A percentile compares a stretch with the other conserved stretches of the same genome.
Conservation (phyloP, 2,797 vertebrate species). For the Caiman crocodilus region DNA sequence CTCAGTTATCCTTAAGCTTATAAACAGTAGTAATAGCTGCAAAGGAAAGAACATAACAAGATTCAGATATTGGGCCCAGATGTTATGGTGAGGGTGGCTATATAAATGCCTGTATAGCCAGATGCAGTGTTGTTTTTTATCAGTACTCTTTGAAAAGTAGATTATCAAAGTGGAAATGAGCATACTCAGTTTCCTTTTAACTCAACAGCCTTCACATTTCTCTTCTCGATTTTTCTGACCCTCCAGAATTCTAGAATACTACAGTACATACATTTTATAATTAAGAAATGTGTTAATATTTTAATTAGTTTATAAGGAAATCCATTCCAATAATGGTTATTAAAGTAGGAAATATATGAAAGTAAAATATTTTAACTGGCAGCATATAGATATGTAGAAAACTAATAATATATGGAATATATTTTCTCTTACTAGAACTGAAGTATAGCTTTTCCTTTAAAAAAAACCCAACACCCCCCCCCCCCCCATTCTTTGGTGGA, state of each 20-base stretch:
- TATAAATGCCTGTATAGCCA: not conserved
- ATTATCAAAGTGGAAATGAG: conserved; percentile 42
- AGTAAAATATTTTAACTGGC: conserved; percentile 46
- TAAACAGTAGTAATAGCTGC: conserved; percentile 28
- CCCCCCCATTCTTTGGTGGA: not conserved
- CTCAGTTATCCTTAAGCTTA: not conserved
- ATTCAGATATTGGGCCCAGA: conserved; percentile 54
- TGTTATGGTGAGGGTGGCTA: conserved; percentile 33
- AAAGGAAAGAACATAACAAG: conserved; percentile 13
- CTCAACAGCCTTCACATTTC: conserved; percentile 29
- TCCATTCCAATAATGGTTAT: conserved; percentile 44
- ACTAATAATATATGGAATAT: conserved; percentile 13
- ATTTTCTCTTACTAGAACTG: conserved; percentile 1
- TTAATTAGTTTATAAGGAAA: not conserved
- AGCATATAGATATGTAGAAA: conserved; percentile 1
- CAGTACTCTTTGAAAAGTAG: not conserved
- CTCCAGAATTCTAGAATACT: conserved; percentile 29
- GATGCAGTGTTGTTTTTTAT: not conserved
- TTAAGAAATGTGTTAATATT: too few species aligned
- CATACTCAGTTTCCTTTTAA: conserved; percentile 37
- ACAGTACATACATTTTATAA: not conserved
- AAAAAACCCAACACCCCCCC: not conserved
- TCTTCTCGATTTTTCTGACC: conserved; percentile 19
- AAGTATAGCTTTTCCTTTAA: not conserved
- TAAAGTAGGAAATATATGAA: conserved; percentile 48